phyloP scores from a whole-genome alignment of 2,888 invertebrate species.

The Sclerodermus sp. region DNA sequence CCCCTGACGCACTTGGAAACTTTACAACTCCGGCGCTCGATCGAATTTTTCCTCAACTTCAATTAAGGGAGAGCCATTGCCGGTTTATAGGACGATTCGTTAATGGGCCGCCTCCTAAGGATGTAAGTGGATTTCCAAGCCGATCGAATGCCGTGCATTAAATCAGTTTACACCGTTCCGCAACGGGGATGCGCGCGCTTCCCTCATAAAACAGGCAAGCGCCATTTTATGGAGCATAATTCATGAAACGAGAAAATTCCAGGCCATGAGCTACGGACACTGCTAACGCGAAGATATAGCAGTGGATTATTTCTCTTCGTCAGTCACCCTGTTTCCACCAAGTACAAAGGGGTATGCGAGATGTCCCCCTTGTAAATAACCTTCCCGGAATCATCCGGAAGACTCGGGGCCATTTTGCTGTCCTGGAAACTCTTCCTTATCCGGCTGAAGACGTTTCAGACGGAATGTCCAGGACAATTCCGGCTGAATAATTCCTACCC shows the following conservation, averaged over 20 bases:
- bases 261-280: background rate
- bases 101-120: too few relatives aligned
- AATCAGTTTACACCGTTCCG: slow-evolving; percentile 21
- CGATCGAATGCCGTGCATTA: slow-evolving; percentile 20
- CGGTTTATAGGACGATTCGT: too few relatives aligned
- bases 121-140: slow-evolving; percentile 8
- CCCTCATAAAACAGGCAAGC: slow-evolving; percentile 19
- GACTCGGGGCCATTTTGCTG: too few relatives aligned
- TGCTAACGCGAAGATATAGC: slow-evolving; percentile 6
- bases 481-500: too few relatives aligned
- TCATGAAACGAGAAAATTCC: slow-evolving; percentile 27
- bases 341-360: slow-evolving; percentile 2
- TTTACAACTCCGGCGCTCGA: too few relatives aligned
- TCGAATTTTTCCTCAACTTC: background rate
- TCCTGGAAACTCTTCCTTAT: too few relatives aligned
- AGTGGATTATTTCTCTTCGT: slow-evolving; percentile 16
- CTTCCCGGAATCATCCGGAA: too few relatives aligned
- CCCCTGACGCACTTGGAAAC: too few relatives aligned
- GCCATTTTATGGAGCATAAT: slow-evolving; percentile 25
- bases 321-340: background rate
- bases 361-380: background rate
- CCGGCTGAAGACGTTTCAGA: too few relatives aligned
- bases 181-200: background rate
- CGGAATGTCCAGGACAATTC: too few relatives aligned
- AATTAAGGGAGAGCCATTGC: background rate